phyloP scores from a whole-genome alignment of 2,113 vertebrate species.

The Lasiurus borealis region DNA sequence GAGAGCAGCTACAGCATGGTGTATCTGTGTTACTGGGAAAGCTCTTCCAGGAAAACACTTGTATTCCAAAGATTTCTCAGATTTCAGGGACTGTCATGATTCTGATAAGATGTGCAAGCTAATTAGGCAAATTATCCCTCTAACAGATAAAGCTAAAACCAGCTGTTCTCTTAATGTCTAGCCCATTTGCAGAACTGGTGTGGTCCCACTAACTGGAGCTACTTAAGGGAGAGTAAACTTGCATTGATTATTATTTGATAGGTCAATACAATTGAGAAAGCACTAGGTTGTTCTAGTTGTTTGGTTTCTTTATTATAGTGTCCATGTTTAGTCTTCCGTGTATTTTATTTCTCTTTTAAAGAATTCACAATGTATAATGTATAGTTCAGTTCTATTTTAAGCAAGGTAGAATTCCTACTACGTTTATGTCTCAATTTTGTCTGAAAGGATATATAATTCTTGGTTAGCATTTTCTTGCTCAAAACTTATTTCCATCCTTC shows the following conservation, averaged over 20 bases:
- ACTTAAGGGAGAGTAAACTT: neutral
- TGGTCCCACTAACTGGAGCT: neutral
- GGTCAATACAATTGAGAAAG: neutral
- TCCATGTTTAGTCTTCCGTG: neutral
- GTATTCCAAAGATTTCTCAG: slow-evolving; percentile 7
- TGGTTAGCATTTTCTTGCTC: neutral
- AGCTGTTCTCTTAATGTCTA: neutral
- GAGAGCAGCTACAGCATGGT: neutral
- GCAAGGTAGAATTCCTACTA: neutral
- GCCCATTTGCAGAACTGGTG: neutral
- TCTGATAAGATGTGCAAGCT: slow-evolving; percentile 25
- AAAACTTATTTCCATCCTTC: neutral
- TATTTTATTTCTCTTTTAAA: slow-evolving; percentile 28
- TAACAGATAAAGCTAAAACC: slow-evolving; percentile 35
- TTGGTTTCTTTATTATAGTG: neutral
- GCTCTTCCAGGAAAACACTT: neutral
- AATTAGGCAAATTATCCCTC: slow-evolving; percentile 51
- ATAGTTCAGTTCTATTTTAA: neutral
- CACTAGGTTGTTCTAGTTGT: neutral
- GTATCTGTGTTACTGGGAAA: neutral
- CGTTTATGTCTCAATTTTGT: neutral
- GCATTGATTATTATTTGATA: neutral
- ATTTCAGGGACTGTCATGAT: neutral
- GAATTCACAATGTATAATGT: neutral
- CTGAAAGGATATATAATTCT: neutral